Percentiles rank a stretch among this genome's conserved stretches.
These are phyloP conservation scores for Microcaecilia unicolor DNA, from an alignment of 2,797 vertebrate genomes.

Conservation along the genomic window DNA sequence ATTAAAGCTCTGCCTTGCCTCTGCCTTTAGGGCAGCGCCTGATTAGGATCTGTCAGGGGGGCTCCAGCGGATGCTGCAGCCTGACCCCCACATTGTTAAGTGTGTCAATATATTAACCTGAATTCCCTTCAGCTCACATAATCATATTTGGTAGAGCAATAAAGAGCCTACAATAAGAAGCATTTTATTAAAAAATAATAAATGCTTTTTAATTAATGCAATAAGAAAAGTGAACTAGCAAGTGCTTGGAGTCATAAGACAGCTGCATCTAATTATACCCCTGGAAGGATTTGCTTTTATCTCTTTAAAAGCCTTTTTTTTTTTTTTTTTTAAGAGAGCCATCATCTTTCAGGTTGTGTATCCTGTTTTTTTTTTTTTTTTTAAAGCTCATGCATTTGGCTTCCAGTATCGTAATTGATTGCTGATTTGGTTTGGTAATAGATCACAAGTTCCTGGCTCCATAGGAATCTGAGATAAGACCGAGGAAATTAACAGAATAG, in stretches of 20 bases:
- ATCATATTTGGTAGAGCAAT: conserved; percentile 57
- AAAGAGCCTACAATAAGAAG: conserved; percentile 58
- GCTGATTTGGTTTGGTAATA: conserved; percentile 47
- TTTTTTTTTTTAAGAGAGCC: conserved; percentile 36
- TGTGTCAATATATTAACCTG: conserved; percentile 99
- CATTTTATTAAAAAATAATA: conserved; percentile 72
- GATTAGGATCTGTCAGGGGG: conserved; percentile 96
- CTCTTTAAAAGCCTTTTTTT: conserved; percentile 15
- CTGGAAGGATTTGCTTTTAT: conserved; percentile 42
- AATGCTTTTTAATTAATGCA: conserved; percentile 67
- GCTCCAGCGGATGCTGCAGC: conserved; percentile 82
- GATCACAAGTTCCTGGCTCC: conserved; percentile 41
- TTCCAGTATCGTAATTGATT: conserved; percentile 44
- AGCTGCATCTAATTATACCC: conserved; percentile 53
- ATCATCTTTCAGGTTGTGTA: conserved; percentile 29
- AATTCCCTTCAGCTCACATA: conserved; percentile 91
- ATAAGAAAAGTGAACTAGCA: conserved; percentile 56
- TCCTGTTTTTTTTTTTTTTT: conserved; percentile 20
- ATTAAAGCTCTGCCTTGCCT: conserved; percentile 81
- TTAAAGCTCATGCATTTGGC: conserved; percentile 32
- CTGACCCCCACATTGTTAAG: conserved; percentile 95
- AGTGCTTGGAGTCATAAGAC: conserved; percentile 56
- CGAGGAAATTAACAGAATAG: conserved; percentile 44
- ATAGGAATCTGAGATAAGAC: conserved; percentile 39
- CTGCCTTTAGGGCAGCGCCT: conserved; percentile 88